A percentile compares a stretch with the other conserved stretches of the same genome.
Conservation (phyloP, 2,797 vertebrate species). For the Argentina silus region DNA sequence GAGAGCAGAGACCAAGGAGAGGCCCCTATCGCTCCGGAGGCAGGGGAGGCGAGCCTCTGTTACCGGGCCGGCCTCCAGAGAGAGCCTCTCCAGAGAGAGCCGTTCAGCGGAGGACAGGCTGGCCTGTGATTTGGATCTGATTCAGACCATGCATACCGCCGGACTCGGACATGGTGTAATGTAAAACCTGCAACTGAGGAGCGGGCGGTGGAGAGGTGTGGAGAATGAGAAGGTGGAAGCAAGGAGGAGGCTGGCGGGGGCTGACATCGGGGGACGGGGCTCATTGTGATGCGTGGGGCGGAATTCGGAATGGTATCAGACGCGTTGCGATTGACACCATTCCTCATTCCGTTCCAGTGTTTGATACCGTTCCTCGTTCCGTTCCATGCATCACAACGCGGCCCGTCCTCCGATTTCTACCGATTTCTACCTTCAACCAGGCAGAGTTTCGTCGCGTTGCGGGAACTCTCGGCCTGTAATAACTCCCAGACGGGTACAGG, state of each 20-base stretch:
- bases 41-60: slow-evolving; percentile 51
- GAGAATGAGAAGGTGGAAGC: slow-evolving; percentile 8
- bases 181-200: slow-evolving; percentile 58
- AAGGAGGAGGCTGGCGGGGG: not conserved
- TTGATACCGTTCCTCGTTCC: not conserved
- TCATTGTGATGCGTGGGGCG: too few species aligned
- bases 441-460: not conserved
- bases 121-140: slow-evolving; percentile 73
- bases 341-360: not conserved
- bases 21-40: slow-evolving; percentile 68
- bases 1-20: slow-evolving; percentile 60
- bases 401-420: too few species aligned
- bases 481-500: not conserved
- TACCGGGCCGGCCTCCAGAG: not conserved
- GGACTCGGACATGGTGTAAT: slow-evolving; percentile 56
- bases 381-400: too few species aligned
- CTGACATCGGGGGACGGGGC: too few species aligned
- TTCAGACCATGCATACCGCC: slow-evolving; percentile 56
- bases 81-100: slow-evolving; percentile 51
- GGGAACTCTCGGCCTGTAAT: slow-evolving; percentile 3
- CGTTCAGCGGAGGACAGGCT: slow-evolving; percentile 50
- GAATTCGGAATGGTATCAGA: not conserved
- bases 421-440: not conserved
- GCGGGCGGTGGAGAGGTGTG: slow-evolving; percentile 43
- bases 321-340: too few species aligned